These are phyloP conservation scores for Bruchidius siliquastri DNA, from an alignment of 2,888 invertebrate species.

Conservation along the genomic window DNA sequence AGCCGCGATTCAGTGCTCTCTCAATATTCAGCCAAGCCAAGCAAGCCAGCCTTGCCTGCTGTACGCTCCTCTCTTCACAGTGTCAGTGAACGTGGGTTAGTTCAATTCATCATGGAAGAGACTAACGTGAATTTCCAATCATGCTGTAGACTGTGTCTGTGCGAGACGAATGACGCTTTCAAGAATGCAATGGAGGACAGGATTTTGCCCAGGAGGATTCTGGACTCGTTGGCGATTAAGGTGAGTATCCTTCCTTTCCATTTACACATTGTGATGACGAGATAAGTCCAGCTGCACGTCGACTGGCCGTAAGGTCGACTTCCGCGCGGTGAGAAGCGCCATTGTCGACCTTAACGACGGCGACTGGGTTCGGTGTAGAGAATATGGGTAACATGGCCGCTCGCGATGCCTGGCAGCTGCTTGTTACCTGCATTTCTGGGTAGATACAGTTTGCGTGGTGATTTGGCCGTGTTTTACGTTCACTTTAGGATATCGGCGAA, in stretches of 20 bases:
- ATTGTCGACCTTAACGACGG: conserved; percentile 1
- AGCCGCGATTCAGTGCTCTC: neutral
- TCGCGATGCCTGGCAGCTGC: neutral
- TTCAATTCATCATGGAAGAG: neutral
- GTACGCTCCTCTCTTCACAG: neutral
- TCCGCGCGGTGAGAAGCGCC: neutral
- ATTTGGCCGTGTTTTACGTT: neutral
- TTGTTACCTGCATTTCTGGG: neutral
- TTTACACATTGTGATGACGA: conserved; percentile 9
- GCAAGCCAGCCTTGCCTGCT: neutral
- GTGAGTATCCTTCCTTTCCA: conserved; percentile 48
- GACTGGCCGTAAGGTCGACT: conserved; percentile 43
- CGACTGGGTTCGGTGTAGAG: neutral
- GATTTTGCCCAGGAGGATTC: conserved; percentile 60
- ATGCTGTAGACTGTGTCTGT: conserved; percentile 45
- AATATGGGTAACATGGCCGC: neutral
- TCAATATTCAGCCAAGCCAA: neutral
- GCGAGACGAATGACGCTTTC: conserved; percentile 38
- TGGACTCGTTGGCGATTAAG: conserved; percentile 62
- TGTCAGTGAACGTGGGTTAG: neutral
- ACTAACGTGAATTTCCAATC: conserved; percentile 32
- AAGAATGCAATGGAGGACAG: conserved; percentile 32
- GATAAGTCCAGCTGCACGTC: conserved; percentile 8
- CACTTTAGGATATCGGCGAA: neutral
- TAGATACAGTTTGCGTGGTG: neutral